These are phyloP conservation scores for Prionailurus bengalensis DNA, from an alignment of 2,113 vertebrate genomes.

Conservation along the genomic window DNA sequence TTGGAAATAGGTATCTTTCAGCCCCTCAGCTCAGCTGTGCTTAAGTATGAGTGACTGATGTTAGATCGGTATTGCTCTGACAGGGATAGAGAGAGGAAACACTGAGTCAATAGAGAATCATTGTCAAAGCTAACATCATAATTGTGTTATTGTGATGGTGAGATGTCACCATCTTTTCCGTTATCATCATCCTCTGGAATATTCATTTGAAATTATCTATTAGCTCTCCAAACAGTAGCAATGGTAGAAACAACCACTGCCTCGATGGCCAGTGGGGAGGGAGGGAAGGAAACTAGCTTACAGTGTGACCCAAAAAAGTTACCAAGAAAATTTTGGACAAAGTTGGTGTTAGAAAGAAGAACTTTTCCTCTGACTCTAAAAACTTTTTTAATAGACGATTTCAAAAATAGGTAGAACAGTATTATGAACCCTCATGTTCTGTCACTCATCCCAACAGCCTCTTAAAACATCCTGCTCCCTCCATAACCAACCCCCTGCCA, in stretches of 20 bases:
- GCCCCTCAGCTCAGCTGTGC: background rate
- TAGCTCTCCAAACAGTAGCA: background rate
- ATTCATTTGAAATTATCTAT: background rate
- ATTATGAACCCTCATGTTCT: background rate
- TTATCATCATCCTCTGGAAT: background rate
- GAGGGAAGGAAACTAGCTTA: background rate
- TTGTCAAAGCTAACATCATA: background rate
- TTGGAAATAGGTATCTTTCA: constrained; percentile 14
- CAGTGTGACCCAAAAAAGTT: background rate
- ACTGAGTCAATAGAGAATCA: background rate
- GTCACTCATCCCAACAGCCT: background rate
- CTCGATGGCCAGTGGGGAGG: background rate
- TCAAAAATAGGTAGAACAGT: background rate
- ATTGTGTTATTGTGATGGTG: background rate
- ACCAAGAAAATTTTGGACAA: background rate
- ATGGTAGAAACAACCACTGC: background rate
- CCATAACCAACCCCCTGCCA: background rate
- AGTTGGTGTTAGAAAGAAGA: background rate
- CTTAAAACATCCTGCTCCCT: background rate
- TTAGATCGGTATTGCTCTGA: background rate
- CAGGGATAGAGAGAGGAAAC: background rate
- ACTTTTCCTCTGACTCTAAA: background rate
- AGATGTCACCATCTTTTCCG: background rate
- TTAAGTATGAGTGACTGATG: background rate
- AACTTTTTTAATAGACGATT: background rate